Evolutionary conservation across 53 echinoderm and acorn worm species (phyloP).

Genomic region (Hippasteria phrygiana): DNA sequence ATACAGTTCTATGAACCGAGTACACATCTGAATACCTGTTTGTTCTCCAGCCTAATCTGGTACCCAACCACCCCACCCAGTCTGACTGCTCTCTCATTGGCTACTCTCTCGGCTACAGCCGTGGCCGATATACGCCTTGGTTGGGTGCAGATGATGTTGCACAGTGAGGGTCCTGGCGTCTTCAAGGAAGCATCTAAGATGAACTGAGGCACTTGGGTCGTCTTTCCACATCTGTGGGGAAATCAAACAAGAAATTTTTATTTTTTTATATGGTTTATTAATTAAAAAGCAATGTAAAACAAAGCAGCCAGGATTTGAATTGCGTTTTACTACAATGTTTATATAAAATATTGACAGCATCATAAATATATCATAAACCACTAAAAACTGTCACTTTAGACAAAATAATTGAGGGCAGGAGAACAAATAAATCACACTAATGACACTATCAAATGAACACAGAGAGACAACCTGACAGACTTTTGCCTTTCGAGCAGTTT

Average conservation of each 20-base stretch:
- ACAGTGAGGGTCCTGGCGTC: slow-evolving; percentile 49
- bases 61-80: slow-evolving; percentile 84
- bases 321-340: too few species aligned
- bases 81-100: slow-evolving; percentile 76
- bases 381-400: too few species aligned
- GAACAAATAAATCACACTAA: too few species aligned
- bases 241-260: neutral
- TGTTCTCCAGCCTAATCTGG: slow-evolving; percentile 85
- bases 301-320: too few species aligned
- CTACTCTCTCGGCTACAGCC: slow-evolving; percentile 83
- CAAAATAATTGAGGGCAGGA: too few species aligned
- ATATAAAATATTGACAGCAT: too few species aligned
- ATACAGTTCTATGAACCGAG: neutral
- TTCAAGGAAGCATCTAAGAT: slow-evolving; percentile 78
- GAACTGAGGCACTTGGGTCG: slow-evolving; percentile 89
- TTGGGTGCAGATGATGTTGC: slow-evolving; percentile 87
- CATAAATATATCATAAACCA: too few species aligned
- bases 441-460: too few species aligned
- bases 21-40: slow-evolving; percentile 57
- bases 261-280: too few species aligned
- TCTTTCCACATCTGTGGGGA: slow-evolving; percentile 80
- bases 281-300: too few species aligned
- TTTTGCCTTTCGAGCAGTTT: too few species aligned
- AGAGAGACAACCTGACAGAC: too few species aligned
- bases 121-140: slow-evolving; percentile 84